Evolutionary conservation across 2,113 vertebrate genomes (phyloP).

Genomic region (Syngnathus scovelli): DNA sequence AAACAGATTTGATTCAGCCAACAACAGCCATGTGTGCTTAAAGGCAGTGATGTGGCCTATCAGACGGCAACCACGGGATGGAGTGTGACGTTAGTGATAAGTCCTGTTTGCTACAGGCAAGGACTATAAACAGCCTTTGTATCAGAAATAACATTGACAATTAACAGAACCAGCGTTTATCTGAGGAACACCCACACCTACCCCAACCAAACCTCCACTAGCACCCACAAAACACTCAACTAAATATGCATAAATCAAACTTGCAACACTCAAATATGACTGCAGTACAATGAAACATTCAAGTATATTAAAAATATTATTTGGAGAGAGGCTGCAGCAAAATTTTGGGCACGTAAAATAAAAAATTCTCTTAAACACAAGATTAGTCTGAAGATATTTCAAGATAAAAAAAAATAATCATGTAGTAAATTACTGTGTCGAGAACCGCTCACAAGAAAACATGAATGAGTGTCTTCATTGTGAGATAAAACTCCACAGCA

Average conservation of each 20-base stretch:
- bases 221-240: background rate
- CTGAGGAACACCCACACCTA: background rate
- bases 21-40: conserved; percentile 14
- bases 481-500: background rate
- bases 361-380: background rate
- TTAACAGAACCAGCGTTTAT: background rate
- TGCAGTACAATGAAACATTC: background rate
- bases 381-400: background rate
- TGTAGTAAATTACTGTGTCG: background rate
- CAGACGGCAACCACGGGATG: conserved; percentile 47
- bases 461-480: background rate
- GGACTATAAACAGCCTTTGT: conserved; percentile 33
- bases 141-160: background rate
- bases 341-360: background rate
- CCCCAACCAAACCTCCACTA: background rate
- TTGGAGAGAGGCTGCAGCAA: background rate
- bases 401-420: background rate
- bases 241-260: background rate
- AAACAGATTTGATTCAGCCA: background rate
- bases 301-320: background rate
- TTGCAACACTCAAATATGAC: background rate
- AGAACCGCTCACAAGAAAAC: background rate
- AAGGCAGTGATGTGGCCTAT: conserved; percentile 21
- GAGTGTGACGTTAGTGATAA: conserved; percentile 24
- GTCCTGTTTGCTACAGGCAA: conserved; percentile 16